Evolutionary conservation across 1,140 invertebrate genomes (phyloP), one percentile per base, ranked within the genome.

Genomic region (Brachionus paranguensis): DNA sequence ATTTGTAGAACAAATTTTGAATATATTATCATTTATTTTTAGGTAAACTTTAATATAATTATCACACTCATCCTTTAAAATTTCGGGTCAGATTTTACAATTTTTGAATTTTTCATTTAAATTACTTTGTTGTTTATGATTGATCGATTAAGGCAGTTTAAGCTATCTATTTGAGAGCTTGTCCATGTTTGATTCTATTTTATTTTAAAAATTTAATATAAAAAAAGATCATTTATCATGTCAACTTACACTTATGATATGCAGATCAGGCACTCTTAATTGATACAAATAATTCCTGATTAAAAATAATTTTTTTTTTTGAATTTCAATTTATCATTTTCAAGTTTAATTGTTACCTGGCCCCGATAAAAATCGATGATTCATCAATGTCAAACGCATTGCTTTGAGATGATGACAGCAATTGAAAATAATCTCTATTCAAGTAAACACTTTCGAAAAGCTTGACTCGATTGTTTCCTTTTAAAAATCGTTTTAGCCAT

Each of bases 1-100:
- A 29, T 76, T 76, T 47, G 72, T 76, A 27, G 72, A 76, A n/a
- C 72, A 76, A 27, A 76, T 76, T 50, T 76, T 76, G 33, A 76
- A 76, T 20, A 76, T 11, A 50, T 76, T 50, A 50, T 76, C 20
- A 50, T 50, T 76, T 20, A 50, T 50, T 76, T 76, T 50, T 50
- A 50, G 8, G 27, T 76, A 76, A 11, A 76, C 20, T 76, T 76
- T 76, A 50, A 76, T 50, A 27, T 76, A 76, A 76, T 50, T 76
- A 29, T 76, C 72, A 47, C 72, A 76, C 27, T 76, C 72, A 29
- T 76, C 72, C 68, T 72, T 45, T 20, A 20, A 41, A 43, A 43
- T 20, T 17, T 5, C 17, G 41, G 37, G 68, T 20, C 65, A 68
- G 10, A 17, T 68, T 33, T 8, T 14, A 41, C 33, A 20, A 72